These are phyloP conservation scores for Bombus huntii DNA, from an alignment of 1,140 invertebrate species.

Conservation along the genomic window DNA sequence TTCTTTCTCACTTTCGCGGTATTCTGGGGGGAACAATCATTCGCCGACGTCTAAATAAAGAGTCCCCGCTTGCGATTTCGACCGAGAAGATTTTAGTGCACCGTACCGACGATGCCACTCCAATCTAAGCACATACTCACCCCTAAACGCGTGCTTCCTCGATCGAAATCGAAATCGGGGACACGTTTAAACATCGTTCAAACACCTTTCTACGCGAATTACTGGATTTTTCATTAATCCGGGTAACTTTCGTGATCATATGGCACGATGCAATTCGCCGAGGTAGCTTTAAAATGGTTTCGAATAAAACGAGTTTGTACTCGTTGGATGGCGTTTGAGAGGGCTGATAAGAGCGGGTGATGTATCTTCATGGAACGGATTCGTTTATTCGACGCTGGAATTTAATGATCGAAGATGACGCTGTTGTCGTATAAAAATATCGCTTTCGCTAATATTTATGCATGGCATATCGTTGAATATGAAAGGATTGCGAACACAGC, in stretches of 20 bases:
- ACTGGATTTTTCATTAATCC: neutral
- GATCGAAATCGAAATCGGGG: neutral
- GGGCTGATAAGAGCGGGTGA: neutral
- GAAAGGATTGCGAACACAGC: neutral
- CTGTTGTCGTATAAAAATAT: neutral
- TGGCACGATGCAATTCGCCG: neutral
- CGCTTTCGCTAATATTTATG: neutral
- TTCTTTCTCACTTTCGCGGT: neutral
- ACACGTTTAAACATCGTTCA: neutral
- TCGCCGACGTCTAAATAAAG: neutral
- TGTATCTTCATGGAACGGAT: neutral
- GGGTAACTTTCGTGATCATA: neutral
- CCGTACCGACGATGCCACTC: neutral
- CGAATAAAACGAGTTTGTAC: neutral
- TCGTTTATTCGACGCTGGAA: neutral
- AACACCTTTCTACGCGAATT: neutral
- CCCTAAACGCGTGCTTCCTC: constrained; percentile 1
- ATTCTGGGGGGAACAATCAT: constrained; percentile 19
- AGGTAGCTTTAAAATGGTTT: neutral
- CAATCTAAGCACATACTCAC: neutral
- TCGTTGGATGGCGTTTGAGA: neutral
- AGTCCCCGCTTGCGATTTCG: neutral
- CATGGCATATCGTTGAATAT: neutral
- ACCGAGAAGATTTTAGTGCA: neutral
- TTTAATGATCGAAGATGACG: neutral